A percentile compares a stretch with the other conserved stretches of the same genome.
phyloP scores from a whole-genome alignment of 2,113 vertebrate species.

The Leptobrachium leishanense region DNA sequence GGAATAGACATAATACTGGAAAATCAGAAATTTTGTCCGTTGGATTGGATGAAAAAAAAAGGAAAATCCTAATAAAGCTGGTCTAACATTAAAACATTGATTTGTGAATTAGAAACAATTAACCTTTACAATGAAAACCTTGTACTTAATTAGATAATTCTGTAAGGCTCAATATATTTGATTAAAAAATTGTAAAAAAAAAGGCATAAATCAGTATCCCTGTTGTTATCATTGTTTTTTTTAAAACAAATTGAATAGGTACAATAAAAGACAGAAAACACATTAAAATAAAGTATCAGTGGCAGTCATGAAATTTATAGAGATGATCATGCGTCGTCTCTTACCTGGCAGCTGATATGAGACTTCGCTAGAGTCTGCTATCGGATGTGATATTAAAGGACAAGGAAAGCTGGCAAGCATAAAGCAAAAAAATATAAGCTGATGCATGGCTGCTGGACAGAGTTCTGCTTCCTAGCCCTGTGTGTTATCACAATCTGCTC shows the following conservation, averaged over 20 bases:
- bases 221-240: no score
- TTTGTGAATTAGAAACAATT: no score
- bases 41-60: no score
- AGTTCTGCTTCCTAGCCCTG: conserved; percentile 10
- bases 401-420: conserved; percentile 54
- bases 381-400: conserved; percentile 55
- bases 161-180: neutral
- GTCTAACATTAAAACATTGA: no score
- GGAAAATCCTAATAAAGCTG: no score
- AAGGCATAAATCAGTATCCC: no score
- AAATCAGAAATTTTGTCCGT: no score
- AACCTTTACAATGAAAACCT: no score
- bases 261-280: neutral
- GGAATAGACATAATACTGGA: no score
- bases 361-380: conserved; percentile 44
- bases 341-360: conserved; percentile 65
- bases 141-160: no score
- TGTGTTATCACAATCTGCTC: conserved; percentile 15
- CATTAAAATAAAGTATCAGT: neutral
- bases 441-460: conserved; percentile 52
- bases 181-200: neutral
- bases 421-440: conserved; percentile 58
- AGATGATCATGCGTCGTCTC: conserved; percentile 1
- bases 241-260: neutral
- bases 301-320: no score